Evolutionary conservation across 2,797 vertebrate species (phyloP).

Genomic region (Xiphophorus birchmanni): DNA sequence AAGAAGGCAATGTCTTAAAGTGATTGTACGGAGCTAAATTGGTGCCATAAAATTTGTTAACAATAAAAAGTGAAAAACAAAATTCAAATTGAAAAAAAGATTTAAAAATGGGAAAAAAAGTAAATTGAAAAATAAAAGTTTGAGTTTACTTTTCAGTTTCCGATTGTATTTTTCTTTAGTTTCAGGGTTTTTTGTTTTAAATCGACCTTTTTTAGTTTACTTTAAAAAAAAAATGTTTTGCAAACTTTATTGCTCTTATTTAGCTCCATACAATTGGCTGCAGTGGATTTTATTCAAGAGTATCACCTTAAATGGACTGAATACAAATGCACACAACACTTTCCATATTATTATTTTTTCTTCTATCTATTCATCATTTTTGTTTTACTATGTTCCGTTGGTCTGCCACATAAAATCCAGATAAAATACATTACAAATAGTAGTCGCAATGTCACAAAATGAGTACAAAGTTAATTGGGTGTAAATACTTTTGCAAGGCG

Average conservation of each 20-base stretch:
- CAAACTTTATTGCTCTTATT: not conserved
- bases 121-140: too few species aligned
- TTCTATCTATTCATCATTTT: not conserved
- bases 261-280: not conserved
- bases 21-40: not conserved
- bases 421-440: not conserved
- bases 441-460: not conserved
- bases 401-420: slow-evolving; percentile 6
- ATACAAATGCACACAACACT: not conserved
- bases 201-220: not conserved
- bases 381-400: not conserved
- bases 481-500: not conserved
- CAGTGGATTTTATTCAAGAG: not conserved
- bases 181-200: not conserved
- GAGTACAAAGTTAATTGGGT: not conserved
- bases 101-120: not conserved
- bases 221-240: not conserved
- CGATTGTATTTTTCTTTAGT: not conserved
- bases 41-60: not conserved
- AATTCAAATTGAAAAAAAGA: not conserved
- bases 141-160: too few species aligned
- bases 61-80: too few species aligned
- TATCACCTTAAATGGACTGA: not conserved
- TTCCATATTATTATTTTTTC: not conserved
- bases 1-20: not conserved